These are phyloP conservation scores for Drosophila guanche DNA, from an alignment of 1,140 invertebrate species.

Conservation along the genomic window DNA sequence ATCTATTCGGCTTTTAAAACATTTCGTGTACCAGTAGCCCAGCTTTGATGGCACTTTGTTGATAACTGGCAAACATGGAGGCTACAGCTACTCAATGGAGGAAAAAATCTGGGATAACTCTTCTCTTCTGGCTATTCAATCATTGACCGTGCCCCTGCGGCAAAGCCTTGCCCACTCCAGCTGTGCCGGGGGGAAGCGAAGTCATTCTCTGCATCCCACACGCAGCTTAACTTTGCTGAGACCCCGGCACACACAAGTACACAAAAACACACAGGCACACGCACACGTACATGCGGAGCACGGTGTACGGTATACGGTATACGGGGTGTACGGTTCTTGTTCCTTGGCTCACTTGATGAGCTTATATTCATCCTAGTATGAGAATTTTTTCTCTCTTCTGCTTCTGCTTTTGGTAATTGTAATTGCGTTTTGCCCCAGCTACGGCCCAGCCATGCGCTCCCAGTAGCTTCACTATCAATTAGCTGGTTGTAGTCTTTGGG, in stretches of 20 bases:
- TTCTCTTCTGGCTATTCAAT: too few relatives aligned
- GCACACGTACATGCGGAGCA: not conserved
- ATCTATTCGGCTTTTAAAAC: too few relatives aligned
- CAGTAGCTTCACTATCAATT: conserved; percentile 25
- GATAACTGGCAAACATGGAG: too few relatives aligned
- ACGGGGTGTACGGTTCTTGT: not conserved
- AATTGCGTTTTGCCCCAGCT: conserved; percentile 59
- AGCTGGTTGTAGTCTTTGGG: conserved; percentile 4
- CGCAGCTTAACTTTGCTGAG: too few relatives aligned
- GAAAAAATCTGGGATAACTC: too few relatives aligned
- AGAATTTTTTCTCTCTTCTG: conserved; percentile 52
- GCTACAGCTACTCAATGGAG: too few relatives aligned
- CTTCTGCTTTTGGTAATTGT: conserved; percentile 54
- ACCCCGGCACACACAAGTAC: not conserved
- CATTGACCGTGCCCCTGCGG: too few relatives aligned
- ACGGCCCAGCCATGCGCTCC: conserved; percentile 37
- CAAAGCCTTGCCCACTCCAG: too few relatives aligned
- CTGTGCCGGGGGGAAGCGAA: too few relatives aligned
- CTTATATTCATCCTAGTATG: conserved; percentile 30
- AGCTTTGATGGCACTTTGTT: too few relatives aligned
- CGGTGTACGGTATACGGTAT: not conserved
- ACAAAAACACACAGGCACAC: not conserved
- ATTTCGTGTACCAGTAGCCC: too few relatives aligned
- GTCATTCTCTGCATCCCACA: too few relatives aligned
- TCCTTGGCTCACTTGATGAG: conserved; percentile 42